phyloP scores from a whole-genome alignment of 2,113 vertebrate species.

The Aleadryas rufinucha region DNA sequence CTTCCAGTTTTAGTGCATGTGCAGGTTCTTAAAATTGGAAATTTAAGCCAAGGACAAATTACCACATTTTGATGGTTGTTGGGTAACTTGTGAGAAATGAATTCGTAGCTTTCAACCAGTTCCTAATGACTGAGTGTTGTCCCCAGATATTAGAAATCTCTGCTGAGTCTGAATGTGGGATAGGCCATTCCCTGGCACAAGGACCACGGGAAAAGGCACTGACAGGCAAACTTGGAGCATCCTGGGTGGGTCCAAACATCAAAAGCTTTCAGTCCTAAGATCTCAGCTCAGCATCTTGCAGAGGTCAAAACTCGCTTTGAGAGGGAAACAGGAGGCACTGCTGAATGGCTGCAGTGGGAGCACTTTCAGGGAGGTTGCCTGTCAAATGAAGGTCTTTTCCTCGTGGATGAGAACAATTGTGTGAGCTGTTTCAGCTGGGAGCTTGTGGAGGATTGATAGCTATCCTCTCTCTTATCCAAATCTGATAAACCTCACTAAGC shows the following conservation, averaged over 20 bases:
- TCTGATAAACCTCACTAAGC: constrained; percentile 55
- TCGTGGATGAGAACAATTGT: not conserved
- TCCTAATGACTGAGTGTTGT: not conserved
- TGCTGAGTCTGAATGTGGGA: not conserved
- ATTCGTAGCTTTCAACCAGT: not conserved
- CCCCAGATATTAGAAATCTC: accelerated
- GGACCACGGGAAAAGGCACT: not conserved
- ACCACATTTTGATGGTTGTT: not conserved
- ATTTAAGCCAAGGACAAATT: not conserved
- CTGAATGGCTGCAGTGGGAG: not conserved
- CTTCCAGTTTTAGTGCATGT: not conserved
- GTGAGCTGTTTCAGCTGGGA: not conserved
- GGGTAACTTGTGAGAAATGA: not conserved
- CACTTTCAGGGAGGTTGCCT: not conserved
- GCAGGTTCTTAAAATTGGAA: not conserved
- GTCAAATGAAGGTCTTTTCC: not conserved
- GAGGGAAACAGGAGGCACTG: not conserved
- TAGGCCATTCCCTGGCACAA: not conserved
- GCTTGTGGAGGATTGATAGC: constrained; percentile 32
- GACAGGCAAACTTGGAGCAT: not conserved
- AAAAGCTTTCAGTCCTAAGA: not conserved
- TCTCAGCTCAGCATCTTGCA: not conserved
- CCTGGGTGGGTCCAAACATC: not conserved
- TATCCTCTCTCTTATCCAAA: constrained; percentile 42
- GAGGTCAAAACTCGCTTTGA: not conserved